Evolutionary conservation across 2,113 vertebrate species (phyloP).

Genomic region (Clarias macrocephalus): DNA sequence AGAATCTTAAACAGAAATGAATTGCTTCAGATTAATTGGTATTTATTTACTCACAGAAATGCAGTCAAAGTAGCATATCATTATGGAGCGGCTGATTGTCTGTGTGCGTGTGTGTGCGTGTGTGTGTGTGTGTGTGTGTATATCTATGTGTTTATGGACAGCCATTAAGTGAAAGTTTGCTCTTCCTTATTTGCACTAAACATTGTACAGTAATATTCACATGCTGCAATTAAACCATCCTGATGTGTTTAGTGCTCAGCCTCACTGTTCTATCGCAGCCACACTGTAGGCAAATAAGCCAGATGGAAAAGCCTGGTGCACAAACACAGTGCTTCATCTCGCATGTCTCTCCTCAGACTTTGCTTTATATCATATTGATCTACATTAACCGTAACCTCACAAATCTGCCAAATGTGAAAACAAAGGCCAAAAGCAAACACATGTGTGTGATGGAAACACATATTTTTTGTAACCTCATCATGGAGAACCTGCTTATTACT

Average conservation of each 20-base stretch:
- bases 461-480: not conserved
- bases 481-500: not conserved
- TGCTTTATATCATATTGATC: not conserved
- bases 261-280: not conserved
- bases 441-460: not conserved
- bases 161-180: not conserved
- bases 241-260: not conserved
- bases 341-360: not conserved
- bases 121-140: not conserved
- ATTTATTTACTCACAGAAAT: not conserved
- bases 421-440: not conserved
- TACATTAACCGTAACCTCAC: not conserved
- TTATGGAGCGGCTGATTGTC: not conserved
- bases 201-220: not conserved
- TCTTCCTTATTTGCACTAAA: not conserved
- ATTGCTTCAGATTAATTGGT: not conserved
- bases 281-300: not conserved
- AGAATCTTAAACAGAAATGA: not conserved
- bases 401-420: not conserved
- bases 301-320: not conserved
- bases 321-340: not conserved
- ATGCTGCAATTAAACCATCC: not conserved
- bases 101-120: no score
- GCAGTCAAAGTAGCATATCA: not conserved
- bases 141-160: not conserved